These are phyloP conservation scores for Mizuhopecten yessoensis DNA, from an alignment of 1,140 invertebrate genomes.

Conservation along the genomic window DNA sequence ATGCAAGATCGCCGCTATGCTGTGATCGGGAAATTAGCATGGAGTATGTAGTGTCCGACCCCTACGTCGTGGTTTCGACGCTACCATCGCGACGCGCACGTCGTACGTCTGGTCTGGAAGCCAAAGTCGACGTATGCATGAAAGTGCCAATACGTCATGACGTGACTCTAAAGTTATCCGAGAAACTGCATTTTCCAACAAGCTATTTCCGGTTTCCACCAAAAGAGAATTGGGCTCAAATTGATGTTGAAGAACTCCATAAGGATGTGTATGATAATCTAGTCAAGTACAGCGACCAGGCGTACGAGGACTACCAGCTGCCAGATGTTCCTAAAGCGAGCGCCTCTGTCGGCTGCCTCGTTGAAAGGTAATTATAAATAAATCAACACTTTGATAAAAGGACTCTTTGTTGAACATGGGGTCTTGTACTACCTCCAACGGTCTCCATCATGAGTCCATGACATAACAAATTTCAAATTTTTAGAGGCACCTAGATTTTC, in stretches of 20 bases:
- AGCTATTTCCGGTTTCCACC: constrained; percentile 60
- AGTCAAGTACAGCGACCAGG: constrained; percentile 55
- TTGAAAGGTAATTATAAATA: constrained; percentile 36
- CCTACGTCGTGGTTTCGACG: constrained; percentile 52
- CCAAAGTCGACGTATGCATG: constrained; percentile 59
- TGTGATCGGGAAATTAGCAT: constrained; percentile 46
- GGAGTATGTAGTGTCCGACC: constrained; percentile 58
- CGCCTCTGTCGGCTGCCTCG: not conserved
- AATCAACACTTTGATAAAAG: no score
- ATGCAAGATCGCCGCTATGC: not conserved
- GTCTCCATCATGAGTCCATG: no score
- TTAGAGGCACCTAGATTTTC: no score
- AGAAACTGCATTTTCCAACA: constrained; percentile 57
- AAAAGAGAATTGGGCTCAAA: constrained; percentile 47
- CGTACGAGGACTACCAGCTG: constrained; percentile 59
- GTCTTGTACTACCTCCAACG: no score
- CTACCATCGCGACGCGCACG: constrained; percentile 43
- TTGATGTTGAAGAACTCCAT: constrained; percentile 53
- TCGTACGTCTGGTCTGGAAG: constrained; percentile 53
- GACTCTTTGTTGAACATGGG: no score
- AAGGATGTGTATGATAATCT: constrained; percentile 53
- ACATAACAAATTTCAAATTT: no score
- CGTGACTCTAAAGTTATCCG: constrained; percentile 47
- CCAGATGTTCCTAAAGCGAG: not conserved
- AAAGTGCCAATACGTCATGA: constrained; percentile 56